Conservation (phyloP, 2,797 vertebrate species). For the Echiichthys vipera region DNA sequence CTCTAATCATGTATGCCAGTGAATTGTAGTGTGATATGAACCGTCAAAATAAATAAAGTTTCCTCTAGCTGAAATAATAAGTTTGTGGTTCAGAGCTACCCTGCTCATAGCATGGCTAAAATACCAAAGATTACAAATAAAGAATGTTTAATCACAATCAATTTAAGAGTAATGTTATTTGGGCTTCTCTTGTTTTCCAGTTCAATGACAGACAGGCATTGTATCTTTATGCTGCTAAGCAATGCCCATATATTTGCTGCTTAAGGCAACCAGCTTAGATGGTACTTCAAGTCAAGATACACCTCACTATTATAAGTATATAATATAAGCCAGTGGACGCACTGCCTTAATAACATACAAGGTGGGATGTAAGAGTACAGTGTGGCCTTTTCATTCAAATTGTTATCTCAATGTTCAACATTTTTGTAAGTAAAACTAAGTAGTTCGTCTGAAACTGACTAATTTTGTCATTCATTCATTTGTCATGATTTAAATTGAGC, state of each 20-base stretch:
- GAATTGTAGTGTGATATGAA: conserved; percentile 17
- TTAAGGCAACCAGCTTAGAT: conserved; percentile 5
- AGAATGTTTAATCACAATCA: not conserved
- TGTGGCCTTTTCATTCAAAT: not conserved
- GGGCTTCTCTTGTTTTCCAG: not conserved
- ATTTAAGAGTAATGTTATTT: not conserved
- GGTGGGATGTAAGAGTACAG: not conserved
- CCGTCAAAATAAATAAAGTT: not conserved
- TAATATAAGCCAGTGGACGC: not conserved
- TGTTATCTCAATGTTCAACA: not conserved
- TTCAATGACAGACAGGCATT: conserved; percentile 1
- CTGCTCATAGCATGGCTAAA: not conserved
- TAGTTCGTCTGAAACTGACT: not conserved
- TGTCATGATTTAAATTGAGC: not conserved
- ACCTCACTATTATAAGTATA: not conserved
- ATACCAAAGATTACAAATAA: conserved; percentile 1
- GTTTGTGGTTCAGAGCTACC: not conserved
- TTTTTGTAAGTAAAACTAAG: not conserved
- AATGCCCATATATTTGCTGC: not conserved
- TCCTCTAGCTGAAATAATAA: not conserved
- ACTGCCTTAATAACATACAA: not conserved
- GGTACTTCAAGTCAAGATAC: not conserved
- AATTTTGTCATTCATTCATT: not conserved
- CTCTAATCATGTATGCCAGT: conserved; percentile 1
- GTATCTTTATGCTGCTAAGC: not conserved